Percentiles rank a stretch among this genome's conserved stretches.
Conservation (phyloP, 2,797 vertebrate species). For the Cynodonichthys magdalenae region DNA sequence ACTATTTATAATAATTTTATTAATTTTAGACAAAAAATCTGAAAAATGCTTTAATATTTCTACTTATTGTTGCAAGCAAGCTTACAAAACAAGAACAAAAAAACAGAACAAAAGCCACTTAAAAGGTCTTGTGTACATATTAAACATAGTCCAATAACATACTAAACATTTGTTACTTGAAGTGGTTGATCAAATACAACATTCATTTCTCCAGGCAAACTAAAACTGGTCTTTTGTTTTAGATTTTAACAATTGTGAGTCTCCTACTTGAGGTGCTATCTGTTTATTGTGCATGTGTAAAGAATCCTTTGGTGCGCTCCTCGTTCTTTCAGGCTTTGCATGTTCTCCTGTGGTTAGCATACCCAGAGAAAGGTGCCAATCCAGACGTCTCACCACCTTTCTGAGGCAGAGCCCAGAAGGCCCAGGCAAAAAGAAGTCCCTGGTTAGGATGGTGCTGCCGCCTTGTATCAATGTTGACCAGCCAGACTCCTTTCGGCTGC, state of each 20-base stretch:
- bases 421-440: conserved; percentile 60
- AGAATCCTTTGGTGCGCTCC: conserved; percentile 52
- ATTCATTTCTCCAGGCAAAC: not conserved
- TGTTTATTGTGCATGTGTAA: conserved; percentile 47
- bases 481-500: conserved; percentile 65
- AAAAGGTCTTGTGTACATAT: too few species aligned
- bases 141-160: too few species aligned
- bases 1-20: too few species aligned
- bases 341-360: conserved; percentile 50
- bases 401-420: conserved; percentile 54
- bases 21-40: too few species aligned
- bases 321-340: conserved; percentile 45
- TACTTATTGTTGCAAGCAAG: too few species aligned
- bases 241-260: conserved; percentile 37
- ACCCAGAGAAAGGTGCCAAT: conserved; percentile 68
- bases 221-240: not conserved
- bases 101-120: too few species aligned
- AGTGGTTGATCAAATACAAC: too few species aligned
- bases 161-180: too few species aligned
- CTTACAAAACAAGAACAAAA: too few species aligned
- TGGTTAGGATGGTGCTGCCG: conserved; percentile 57
- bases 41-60: too few species aligned
- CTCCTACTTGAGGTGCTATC: conserved; percentile 25
- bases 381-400: conserved; percentile 56
- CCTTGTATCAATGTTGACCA: conserved; percentile 83